Base-by-base conservation (phyloP, 2,113 vertebrate genomes). In the Lynx canadensis region DNA sequence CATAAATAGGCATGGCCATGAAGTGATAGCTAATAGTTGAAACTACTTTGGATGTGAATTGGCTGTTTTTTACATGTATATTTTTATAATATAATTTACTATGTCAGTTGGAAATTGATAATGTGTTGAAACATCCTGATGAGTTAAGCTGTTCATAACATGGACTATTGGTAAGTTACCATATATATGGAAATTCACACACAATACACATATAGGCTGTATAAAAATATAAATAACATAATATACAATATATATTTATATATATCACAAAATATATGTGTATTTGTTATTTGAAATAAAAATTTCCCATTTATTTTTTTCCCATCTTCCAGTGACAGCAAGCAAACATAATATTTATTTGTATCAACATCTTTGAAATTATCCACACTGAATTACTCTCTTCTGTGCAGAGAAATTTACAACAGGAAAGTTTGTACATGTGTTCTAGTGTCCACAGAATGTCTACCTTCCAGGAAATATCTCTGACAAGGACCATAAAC, bases 201-300 rank as follows among this genome's bases (percentile, higher is more conserved):
- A 38, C 1, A 78, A 78, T 10, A 31, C 21, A 19, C 57, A 68
- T 48, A 48, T 76, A 27, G 78, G 15, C 8, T 73, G 2, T 36
- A 57, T 79, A 15, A 55, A 36, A 50, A 52, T 27, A 60, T 45
- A 79, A 69, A 48, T 79, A 86, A 57, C 65, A 48, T 33, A 33
- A 33, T 52, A 55, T 23, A 48, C 23, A 66, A 38, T 60, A 55
- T 66, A 89, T 73, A 33, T 9, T 45, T 52, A 41, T 48, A 27
- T 45, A 90, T 69, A 41, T 52, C 9, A 57, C 87, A 57, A 16
- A 8, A 21, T 79, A 79, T 90, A 9, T 7, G 7, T 50, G 2
- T 8, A 33, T 52, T 73, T 71, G 27, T 92, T 89, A 85, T 84
- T 89, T 83, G 16, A 87, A 86, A 68, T 90, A 12, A 78, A 85